Evolutionary conservation across 53 echinoderm and acorn worm genomes (phyloP).

Genomic region (Luidia sarsii): DNA sequence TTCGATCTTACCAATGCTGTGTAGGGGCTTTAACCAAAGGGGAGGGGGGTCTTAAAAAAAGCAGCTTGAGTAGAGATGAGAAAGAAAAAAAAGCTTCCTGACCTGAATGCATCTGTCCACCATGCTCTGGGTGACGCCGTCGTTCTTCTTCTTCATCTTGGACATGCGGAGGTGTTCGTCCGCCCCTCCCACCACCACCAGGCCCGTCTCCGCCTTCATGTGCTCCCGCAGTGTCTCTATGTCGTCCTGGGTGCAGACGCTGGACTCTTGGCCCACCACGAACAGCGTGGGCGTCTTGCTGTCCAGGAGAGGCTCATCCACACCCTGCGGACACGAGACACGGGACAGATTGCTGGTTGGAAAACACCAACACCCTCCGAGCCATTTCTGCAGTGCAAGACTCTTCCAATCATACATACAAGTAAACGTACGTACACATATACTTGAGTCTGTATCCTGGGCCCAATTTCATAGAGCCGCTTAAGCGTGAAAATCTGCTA

Average conservation of each 20-base stretch:
- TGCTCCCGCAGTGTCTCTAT: constrained; percentile 89
- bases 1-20: too few relatives aligned
- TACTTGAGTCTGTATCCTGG: too few relatives aligned
- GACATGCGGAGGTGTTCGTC: constrained; percentile 90
- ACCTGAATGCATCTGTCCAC: constrained; percentile 98
- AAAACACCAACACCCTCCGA: too few relatives aligned
- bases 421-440: too few relatives aligned
- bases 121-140: constrained; percentile 99
- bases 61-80: not conserved
- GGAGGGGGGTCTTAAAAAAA: not conserved
- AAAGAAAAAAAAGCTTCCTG: not conserved
- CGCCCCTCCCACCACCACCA: constrained; percentile 96
- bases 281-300: constrained; percentile 91
- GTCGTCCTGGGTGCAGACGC: constrained; percentile 86
- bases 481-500: too few relatives aligned
- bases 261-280: constrained; percentile 93
- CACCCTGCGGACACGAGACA: constrained; percentile 50
- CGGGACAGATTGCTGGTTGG: too few relatives aligned
- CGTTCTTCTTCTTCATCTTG: constrained; percentile 88
- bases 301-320: constrained; percentile 87
- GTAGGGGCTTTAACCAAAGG: too few relatives aligned
- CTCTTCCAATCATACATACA: too few relatives aligned
- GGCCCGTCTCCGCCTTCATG: constrained; percentile 89
- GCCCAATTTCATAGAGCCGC: too few relatives aligned
- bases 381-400: too few relatives aligned